Evolutionary conservation across 2,888 invertebrate species (phyloP).

Genomic region (Cremastinae sp.): DNA sequence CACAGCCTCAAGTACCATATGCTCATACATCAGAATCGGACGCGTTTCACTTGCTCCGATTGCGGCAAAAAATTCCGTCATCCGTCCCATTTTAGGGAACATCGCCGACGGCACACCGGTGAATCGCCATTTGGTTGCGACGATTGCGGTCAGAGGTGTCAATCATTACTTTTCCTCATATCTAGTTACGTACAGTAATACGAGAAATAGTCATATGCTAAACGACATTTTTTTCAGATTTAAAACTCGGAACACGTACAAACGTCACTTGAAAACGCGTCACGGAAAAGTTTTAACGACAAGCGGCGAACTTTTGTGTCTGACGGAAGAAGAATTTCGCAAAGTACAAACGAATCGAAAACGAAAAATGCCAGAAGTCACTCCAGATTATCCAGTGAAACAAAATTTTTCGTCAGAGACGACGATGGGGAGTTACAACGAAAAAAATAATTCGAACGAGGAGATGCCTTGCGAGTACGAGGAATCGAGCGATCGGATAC

Average conservation of each 20-base stretch:
- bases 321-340: conserved; percentile 80
- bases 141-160: conserved; percentile 79
- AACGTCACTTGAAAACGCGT: conserved; percentile 82
- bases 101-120: conserved; percentile 82
- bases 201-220: background rate
- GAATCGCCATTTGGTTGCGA: conserved; percentile 81
- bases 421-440: conserved; percentile 66
- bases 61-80: conserved; percentile 83
- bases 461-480: conserved; percentile 9
- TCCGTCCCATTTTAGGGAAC: conserved; percentile 83
- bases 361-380: conserved; percentile 66
- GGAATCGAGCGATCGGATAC: conserved; percentile 12
- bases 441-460: conserved; percentile 46
- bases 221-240: conserved; percentile 76
- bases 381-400: conserved; percentile 54
- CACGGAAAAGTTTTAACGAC: conserved; percentile 83
- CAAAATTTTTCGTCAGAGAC: conserved; percentile 50
- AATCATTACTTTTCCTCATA: background rate
- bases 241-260: conserved; percentile 84
- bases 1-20: conserved; percentile 84
- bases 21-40: conserved; percentile 83
- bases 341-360: conserved; percentile 77
- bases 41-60: conserved; percentile 82
- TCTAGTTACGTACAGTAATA: background rate
- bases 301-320: conserved; percentile 80